Conservation (phyloP, 1,140 invertebrate species). For the Halyomorpha halys region DNA sequence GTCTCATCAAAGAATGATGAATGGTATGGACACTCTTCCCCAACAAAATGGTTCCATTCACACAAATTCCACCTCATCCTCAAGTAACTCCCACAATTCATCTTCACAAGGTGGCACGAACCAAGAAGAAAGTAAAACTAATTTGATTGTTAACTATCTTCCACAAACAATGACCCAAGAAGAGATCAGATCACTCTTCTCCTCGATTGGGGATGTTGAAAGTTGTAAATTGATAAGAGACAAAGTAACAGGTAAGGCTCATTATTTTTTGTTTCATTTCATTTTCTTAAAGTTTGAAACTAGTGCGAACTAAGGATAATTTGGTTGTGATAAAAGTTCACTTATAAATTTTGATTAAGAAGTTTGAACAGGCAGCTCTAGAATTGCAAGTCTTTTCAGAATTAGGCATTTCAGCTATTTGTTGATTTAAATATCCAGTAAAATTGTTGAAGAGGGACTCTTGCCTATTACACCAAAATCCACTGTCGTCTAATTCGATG, state of each 20-base stretch:
- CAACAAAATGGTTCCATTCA: slow-evolving; percentile 52
- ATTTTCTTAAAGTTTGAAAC: no score
- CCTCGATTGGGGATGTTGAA: slow-evolving; percentile 96
- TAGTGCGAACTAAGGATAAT: no score
- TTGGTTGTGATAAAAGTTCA: no score
- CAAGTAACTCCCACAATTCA: slow-evolving; percentile 34
- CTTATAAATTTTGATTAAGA: no score
- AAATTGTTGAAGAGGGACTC: no score
- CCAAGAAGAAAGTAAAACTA: slow-evolving; percentile 89
- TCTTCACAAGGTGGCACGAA: slow-evolving; percentile 41
- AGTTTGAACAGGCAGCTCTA: no score
- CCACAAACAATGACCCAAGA: slow-evolving; percentile 99
- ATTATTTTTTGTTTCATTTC: no score
- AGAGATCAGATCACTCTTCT: slow-evolving; percentile 93
- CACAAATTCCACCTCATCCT: slow-evolving; percentile 34
- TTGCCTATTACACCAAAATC: no score
- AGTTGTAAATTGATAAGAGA: slow-evolving; percentile 98
- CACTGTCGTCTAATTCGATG: no score
- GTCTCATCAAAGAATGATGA: slow-evolving; percentile 57
- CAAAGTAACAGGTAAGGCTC: slow-evolving; percentile 81
- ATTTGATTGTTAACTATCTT: slow-evolving; percentile 98
- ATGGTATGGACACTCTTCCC: slow-evolving; percentile 62
- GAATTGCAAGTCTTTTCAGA: no score
- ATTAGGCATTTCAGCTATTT: no score
- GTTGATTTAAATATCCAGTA: no score